These are phyloP conservation scores for Entomobrya proxima DNA, from an alignment of 2,888 invertebrate species.

Conservation along the genomic window DNA sequence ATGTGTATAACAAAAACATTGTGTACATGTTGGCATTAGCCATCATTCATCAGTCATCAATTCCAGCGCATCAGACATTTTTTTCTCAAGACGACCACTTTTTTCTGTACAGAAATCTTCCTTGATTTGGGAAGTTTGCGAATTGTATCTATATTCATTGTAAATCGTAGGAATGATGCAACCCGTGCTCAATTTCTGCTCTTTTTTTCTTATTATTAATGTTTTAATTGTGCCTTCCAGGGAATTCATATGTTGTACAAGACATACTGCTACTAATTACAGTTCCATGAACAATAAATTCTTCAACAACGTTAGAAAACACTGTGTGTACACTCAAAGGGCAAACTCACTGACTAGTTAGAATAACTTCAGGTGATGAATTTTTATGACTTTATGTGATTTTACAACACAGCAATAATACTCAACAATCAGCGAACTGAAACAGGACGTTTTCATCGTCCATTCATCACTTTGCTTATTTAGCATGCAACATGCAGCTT, in stretches of 20 bases:
- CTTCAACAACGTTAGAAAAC: no score
- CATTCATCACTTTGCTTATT: neutral
- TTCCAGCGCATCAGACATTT: no score
- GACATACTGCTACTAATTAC: constrained; percentile 7
- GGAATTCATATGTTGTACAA: neutral
- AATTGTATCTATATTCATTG: neutral
- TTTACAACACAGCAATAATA: neutral
- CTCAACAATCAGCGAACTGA: neutral
- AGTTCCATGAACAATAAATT: constrained; percentile 2
- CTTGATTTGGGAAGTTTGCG: neutral
- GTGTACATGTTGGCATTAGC: no score
- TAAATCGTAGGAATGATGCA: neutral
- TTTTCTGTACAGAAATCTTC: neutral
- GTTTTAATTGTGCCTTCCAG: constrained; percentile 17
- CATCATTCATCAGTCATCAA: no score
- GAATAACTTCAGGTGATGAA: neutral
- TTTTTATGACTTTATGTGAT: constrained; percentile 6
- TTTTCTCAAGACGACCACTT: no score
- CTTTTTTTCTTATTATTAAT: neutral
- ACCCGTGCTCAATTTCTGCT: neutral
- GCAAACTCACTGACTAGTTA: no score
- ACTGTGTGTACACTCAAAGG: no score
- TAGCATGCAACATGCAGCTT: neutral
- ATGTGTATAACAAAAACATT: no score
- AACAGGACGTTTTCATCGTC: neutral